Conservation (phyloP, 2,113 vertebrate genomes). For the Dipodomys spectabilis region DNA sequence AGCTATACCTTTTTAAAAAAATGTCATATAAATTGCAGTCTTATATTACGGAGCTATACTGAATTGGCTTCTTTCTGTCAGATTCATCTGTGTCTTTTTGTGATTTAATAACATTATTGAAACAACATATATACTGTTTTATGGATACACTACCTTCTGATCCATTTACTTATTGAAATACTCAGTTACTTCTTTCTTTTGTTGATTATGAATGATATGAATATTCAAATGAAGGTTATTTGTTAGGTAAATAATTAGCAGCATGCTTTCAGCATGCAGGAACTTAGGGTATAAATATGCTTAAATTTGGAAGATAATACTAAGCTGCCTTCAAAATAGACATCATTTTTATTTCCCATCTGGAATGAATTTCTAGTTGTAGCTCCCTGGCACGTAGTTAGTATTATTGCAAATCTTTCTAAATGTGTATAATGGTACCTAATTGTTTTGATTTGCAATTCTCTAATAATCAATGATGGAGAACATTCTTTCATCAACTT, state of each 20-base stretch:
- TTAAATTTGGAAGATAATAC: not conserved
- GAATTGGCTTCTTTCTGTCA: not conserved
- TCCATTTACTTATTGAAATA: not conserved
- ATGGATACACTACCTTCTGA: too few relatives aligned
- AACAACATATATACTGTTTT: not conserved
- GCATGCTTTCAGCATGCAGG: not conserved
- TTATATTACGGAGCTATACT: not conserved
- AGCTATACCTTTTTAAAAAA: not conserved
- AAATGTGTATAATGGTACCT: too few relatives aligned
- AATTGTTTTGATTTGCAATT: not conserved
- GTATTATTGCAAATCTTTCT: too few relatives aligned
- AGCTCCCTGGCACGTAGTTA: not conserved
- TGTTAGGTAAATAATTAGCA: not conserved
- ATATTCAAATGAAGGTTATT: not conserved
- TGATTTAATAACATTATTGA: not conserved
- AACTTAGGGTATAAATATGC: not conserved
- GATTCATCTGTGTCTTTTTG: not conserved
- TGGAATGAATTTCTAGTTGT: not conserved
- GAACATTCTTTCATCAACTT: too few relatives aligned
- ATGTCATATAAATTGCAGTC: not conserved
- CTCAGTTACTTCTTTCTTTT: not conserved
- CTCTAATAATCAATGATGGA: not conserved
- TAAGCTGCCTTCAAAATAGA: not conserved
- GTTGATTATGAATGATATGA: not conserved
- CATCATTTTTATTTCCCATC: not conserved